Percentiles rank a stretch among this genome's conserved stretches.
These are phyloP conservation scores for Marasmarcha lunaedactyla DNA, from an alignment of 2,888 invertebrate species.

Conservation along the genomic window DNA sequence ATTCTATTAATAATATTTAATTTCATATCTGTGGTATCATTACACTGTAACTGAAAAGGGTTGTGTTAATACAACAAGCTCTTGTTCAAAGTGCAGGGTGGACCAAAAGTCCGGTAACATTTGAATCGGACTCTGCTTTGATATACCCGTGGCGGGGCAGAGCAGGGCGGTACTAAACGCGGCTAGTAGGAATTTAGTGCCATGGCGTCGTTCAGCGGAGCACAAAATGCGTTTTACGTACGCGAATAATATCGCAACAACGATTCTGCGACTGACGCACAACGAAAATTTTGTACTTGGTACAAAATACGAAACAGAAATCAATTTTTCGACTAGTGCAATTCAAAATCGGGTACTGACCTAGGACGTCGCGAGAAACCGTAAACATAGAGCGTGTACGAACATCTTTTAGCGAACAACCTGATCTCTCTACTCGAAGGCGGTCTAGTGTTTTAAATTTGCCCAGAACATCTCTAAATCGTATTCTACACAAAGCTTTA, in stretches of 20 bases:
- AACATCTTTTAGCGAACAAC: conserved; percentile 4
- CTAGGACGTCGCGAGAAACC: conserved; percentile 10
- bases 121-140: too few relatives aligned
- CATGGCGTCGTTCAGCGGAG: conserved; percentile 6
- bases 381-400: conserved; percentile 7
- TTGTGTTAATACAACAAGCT: too few relatives aligned
- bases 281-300: conserved; percentile 5
- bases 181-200: conserved; percentile 3
- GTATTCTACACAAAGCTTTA: conserved; percentile 9
- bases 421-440: conserved; percentile 5
- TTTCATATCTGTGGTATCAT: too few relatives aligned
- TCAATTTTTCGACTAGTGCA: background rate
- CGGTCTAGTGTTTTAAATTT: conserved; percentile 5
- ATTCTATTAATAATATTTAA: too few relatives aligned
- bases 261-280: background rate
- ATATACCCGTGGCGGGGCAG: too few relatives aligned
- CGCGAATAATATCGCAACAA: too few relatives aligned
- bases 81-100: too few relatives aligned
- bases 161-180: too few relatives aligned
- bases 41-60: too few relatives aligned
- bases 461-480: conserved; percentile 6
- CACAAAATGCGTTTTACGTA: conserved; percentile 4
- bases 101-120: too few relatives aligned
- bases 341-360: conserved; percentile 12
- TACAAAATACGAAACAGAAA: conserved; percentile 1